Percentiles rank a stretch among this genome's conserved stretches.
These are phyloP conservation scores for Nasonovia ribisnigri DNA, from an alignment of 2,888 invertebrate genomes.

Conservation along the genomic window DNA sequence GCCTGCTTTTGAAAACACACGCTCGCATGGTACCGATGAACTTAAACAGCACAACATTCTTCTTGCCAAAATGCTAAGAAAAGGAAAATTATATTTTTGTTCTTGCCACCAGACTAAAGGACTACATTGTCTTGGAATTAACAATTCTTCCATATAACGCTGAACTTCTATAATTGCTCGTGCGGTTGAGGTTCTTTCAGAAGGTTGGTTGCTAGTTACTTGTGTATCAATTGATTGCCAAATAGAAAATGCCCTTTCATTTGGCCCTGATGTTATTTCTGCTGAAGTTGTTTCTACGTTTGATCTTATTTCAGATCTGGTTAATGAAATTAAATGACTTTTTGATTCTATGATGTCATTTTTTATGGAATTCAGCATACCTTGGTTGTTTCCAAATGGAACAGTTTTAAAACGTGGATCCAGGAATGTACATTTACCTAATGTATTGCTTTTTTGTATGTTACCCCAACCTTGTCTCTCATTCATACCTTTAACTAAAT, in stretches of 20 bases:
- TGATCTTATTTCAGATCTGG: not conserved
- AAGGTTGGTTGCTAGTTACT: not conserved
- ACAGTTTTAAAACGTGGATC: not conserved
- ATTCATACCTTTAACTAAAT: not conserved
- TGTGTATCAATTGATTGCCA: not conserved
- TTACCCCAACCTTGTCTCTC: no score
- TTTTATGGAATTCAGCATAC: not conserved
- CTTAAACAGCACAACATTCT: not conserved
- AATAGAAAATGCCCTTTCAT: not conserved
- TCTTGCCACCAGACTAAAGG: not conserved
- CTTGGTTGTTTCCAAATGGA: not conserved
- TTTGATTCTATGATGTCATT: not conserved
- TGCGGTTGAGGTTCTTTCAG: not conserved
- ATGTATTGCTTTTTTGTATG: not conserved
- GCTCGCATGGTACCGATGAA: slow-evolving; percentile 11
- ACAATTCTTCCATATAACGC: not conserved
- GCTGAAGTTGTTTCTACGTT: no score
- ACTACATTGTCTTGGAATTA: not conserved
- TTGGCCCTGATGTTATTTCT: not conserved
- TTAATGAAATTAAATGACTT: not conserved
- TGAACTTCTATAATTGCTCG: not conserved
- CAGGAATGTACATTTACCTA: not conserved
- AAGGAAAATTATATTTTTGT: not conserved
- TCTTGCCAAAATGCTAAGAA: not conserved
- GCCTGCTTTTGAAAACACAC: slow-evolving; percentile 6